Evolutionary conservation across 2,888 invertebrate genomes (phyloP), one percentile per base, ranked within the genome.

Genomic region (Frankliniella intonsa): DNA sequence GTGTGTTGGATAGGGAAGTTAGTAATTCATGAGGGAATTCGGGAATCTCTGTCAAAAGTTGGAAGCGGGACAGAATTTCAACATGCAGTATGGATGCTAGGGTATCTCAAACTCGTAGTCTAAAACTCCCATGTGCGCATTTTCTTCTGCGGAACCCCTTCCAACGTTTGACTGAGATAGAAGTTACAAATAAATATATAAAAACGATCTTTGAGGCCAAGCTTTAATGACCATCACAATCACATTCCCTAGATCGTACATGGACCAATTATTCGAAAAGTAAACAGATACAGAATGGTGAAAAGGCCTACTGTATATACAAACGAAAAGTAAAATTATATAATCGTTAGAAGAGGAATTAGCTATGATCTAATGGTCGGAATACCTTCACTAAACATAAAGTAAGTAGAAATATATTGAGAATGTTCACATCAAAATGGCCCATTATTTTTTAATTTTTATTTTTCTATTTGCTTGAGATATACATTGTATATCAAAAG

Each of bases 141-240:
- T 38, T 38, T 38, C 38, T 38, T 38, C 38, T 38, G 38, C 38
- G 55, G 14, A 25, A 25, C 25, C 69, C 12, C 69, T 25, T 76
- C 69, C 69, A 76, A 76, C 69, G 69, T 76, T 76, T 76, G 69
- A 76, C 25, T 8, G 69, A 76, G 69, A 76, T 76, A 25, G 10
- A 76, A 76, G 25, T 76, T 25, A 25, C 25, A 76, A 76, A 76
- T 76, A 76, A 76, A 76, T 22, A 76, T 76, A 76, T 76, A 76
- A 76, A 69, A 76, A 22, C 69, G 69, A 22, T 76, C 22, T 76
- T 76, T 76, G 69, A 76, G 69, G 69, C 69, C 69, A 76, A 76
- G 69, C 69, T 76, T 76, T 76, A 76, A 76, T 76, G 69, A 76
- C 69, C 69, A 76, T 76, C 69, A 76, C 69, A 76, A 76, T 76